Base-by-base conservation (phyloP, 1,140 invertebrate genomes). In the Pseudomyrmex cubaensis region DNA sequence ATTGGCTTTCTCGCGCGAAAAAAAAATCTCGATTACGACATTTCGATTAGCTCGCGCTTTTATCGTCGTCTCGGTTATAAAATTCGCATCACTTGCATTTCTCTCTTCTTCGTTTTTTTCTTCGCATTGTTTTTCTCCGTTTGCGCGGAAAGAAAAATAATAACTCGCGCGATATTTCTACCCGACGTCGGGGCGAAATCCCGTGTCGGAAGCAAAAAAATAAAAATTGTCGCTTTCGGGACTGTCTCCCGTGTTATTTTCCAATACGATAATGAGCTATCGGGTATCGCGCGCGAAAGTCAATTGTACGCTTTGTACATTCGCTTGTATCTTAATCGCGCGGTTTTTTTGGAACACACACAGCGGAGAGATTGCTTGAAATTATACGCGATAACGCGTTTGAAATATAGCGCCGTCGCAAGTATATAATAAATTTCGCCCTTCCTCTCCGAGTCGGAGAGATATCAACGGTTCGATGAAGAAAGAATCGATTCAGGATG, bases 401-500 rank as follows among this genome's bases (percentile, higher is more conserved):
- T 77, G 61, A 67, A 56, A 69, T 56, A 67, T 48, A 57, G 35
- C 50, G 8, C 13, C 22, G 25, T 20, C 25, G n/a, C 54, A 25
- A 25, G 25, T 25, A 25, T 13, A 64, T 35, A 35, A 35, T 17
- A 2, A 64, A 66, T 77, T 57, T 77, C 25, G 22, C 63, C 12
- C 63, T 35, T 35, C 35, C 35, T 7, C 52, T 3, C 25, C 13
- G 46, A 25, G 25, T 44, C 22, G 13, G 0, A 20, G 20, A 66
- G 8, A 48, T 52, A 52, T 52, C 82, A 3, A 2, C 12, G 10
- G 15, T 35, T 35, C n/a, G 52, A 78, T 62, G 66, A 67, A 77
- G 22, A 77, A 85, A 75, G 73, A 87, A 70, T 48, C 73, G 80
- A 70, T 48, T 83, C 52, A 62, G 12, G 61, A 52, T 50, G 35